phyloP scores from a whole-genome alignment of 2,797 vertebrate species.

The Amblyopsis hoosieri region DNA sequence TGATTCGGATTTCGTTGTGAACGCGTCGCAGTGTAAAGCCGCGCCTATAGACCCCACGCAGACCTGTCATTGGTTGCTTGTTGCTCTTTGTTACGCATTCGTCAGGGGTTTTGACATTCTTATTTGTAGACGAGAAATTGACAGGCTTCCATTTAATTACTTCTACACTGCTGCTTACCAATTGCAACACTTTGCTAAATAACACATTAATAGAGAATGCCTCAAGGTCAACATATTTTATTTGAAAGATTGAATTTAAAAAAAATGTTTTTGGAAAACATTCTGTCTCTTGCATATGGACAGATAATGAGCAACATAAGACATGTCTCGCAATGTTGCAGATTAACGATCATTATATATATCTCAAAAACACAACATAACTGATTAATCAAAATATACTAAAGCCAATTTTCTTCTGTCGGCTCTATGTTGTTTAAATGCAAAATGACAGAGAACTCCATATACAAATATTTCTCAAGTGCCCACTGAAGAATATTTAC shows the following conservation, averaged over 20 bases:
- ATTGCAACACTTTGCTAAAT: not conserved
- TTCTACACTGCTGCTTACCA: not conserved
- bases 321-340: not conserved
- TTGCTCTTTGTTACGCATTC: not conserved
- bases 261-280: too few relatives aligned
- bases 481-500: constrained; percentile 66
- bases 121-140: constrained; percentile 42
- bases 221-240: constrained; percentile 37
- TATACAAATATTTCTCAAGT: constrained; percentile 58
- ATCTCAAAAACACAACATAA: not conserved
- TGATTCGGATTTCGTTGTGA: constrained; percentile 57
- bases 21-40: not conserved
- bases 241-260: not conserved
- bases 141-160: too few relatives aligned
- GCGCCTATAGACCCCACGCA: constrained; percentile 42
- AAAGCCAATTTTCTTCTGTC: constrained; percentile 4
- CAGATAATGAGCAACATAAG: not conserved
- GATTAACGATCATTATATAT: too few relatives aligned
- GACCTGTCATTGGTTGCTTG: constrained; percentile 47
- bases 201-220: constrained; percentile 21
- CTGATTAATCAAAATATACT: not conserved
- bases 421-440: constrained; percentile 28
- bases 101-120: constrained; percentile 8
- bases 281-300: too few relatives aligned
- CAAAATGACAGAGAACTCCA: constrained; percentile 25